Evolutionary conservation across 2,113 vertebrate genomes (phyloP).

Genomic region (Crotalus horridus): DNA sequence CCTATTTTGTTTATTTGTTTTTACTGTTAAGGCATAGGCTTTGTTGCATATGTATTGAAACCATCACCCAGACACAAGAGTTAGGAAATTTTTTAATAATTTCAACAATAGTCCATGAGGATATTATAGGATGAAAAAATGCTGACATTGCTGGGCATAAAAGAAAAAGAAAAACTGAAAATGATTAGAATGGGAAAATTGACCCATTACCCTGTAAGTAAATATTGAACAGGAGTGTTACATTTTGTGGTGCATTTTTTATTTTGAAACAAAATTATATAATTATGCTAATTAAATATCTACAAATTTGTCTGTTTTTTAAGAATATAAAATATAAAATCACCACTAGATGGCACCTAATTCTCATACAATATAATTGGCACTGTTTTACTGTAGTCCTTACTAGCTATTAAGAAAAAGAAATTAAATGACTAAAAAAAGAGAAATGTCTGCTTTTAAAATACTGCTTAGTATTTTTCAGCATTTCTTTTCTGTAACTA

Average conservation of each 20-base stretch:
- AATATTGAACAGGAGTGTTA: not conserved
- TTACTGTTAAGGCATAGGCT: not conserved
- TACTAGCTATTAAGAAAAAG: not conserved
- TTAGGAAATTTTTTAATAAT: not conserved
- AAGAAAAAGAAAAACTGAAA: not conserved
- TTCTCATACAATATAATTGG: slow-evolving; percentile 40
- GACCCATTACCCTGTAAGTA: not conserved
- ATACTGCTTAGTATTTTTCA: not conserved
- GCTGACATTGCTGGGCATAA: not conserved
- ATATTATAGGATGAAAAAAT: not conserved
- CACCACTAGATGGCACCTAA: slow-evolving; percentile 73
- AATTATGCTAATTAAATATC: not conserved
- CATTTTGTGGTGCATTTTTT: not conserved
- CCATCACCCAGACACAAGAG: not conserved
- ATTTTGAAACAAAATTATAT: not conserved
- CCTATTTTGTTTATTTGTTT: not conserved
- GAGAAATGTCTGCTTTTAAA: slow-evolving; percentile 15
- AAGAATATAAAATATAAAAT: slow-evolving; percentile 15
- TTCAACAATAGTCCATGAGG: not conserved
- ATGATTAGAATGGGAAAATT: not conserved
- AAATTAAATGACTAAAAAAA: not conserved
- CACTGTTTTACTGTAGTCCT: slow-evolving; percentile 3
- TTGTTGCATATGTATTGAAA: not conserved
- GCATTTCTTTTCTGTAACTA: not conserved
- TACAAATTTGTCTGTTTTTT: not conserved